Base-by-base conservation (phyloP, 2,888 invertebrate genomes). In the Morinoia aosen region DNA sequence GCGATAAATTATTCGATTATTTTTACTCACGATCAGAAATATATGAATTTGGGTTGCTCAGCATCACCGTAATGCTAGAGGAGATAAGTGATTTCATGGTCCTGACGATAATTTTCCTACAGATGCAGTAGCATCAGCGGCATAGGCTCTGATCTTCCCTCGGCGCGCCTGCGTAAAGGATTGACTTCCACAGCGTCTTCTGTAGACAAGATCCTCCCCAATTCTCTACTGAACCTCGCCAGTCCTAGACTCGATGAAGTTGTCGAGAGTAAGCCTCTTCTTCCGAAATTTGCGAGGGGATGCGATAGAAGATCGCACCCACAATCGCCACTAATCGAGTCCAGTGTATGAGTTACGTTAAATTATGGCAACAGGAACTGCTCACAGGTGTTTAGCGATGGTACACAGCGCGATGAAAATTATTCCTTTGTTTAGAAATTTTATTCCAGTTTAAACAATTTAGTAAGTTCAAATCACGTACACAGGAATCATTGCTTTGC, bases 111-210 rank as follows among this genome's bases (percentile, higher is more conserved):
- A 10, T 39, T 90, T 40, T 57, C 5, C 19, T 25, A 11, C 93
- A 93, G 93, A 33, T 93, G 93, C 93, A 93, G 93, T 57, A 93
- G 93, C 57, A 93, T 93, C 57, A 57, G 93, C 58, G 57, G 39
- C 57, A 57, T 93, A 19, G 57, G 58, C 25, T 93, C 56, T 12
- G 57, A 93, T 33, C 25, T 48, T 40, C 57, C 48, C 33, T 58
- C 2, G 19, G 16, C 57, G n/a, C 56, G 56, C 0, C 57, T 57
- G 56, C 93, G 57, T 0, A 57, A 57, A 33, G 93, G 93, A 12
- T 33, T 90, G 90, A 93, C n/a, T 57, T 57, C 93, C 57, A 39
- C 57, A 14, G 25, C 25, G 33, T 57, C 57, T 19, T 57, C 57
- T 11, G 57, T 19, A 1, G 93, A 93, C 93, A 57, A 56, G 12